A percentile compares a stretch with the other conserved stretches of the same genome.
Conservation (phyloP, 2,797 vertebrate species). For the Mormyrus hasselquistii region DNA sequence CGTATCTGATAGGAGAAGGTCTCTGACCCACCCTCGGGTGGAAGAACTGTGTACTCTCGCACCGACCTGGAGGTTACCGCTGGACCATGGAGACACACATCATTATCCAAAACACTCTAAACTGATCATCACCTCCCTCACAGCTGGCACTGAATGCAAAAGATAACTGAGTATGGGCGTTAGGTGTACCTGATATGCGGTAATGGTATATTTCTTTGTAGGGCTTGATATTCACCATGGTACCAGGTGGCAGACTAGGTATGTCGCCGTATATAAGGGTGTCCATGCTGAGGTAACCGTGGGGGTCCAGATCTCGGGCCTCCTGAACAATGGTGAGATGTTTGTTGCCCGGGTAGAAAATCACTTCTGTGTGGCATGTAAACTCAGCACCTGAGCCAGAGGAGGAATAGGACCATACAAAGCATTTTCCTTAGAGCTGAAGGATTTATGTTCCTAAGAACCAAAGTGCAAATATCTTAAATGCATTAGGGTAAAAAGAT, state of each 20-base stretch:
- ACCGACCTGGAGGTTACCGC: constrained; percentile 71
- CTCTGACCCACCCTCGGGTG: constrained; percentile 59
- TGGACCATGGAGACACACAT: constrained; percentile 38
- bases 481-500: background rate
- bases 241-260: constrained; percentile 68
- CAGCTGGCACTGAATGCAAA: background rate
- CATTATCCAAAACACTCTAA: background rate
- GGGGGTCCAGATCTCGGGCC: constrained; percentile 70
- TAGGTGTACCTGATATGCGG: constrained; percentile 56
- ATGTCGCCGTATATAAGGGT: constrained; percentile 72
- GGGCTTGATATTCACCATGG: constrained; percentile 69
- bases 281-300: constrained; percentile 78
- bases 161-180: background rate
- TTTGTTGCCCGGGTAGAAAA: constrained; percentile 79
- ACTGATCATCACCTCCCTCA: background rate
- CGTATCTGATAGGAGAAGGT: constrained; percentile 71
- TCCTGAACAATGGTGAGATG: constrained; percentile 71
- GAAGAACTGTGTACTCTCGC: constrained; percentile 64
- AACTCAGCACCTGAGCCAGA: constrained; percentile 76
- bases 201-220: constrained; percentile 84
- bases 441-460: background rate
- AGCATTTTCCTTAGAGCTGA: background rate
- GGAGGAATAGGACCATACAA: background rate
- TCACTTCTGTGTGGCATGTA: constrained; percentile 69
- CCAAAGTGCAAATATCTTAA: background rate